Conservation (phyloP, 1,140 invertebrate genomes). For the Heterodera carotae region DNA sequence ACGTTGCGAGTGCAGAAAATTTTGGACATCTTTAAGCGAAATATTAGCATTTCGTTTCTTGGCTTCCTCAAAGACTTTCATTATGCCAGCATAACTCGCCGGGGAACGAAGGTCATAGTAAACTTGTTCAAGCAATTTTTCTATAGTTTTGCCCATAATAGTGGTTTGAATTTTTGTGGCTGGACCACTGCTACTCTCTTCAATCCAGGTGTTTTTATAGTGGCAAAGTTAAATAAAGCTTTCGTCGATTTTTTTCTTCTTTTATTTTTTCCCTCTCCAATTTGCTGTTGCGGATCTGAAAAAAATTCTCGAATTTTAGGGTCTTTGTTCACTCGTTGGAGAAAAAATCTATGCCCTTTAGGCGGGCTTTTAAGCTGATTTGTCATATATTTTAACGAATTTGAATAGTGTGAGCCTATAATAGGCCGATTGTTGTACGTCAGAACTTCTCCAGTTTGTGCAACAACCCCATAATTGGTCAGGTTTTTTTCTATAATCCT, state of each 20-base stretch:
- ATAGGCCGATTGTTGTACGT: neutral
- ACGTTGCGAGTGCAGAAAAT: conserved; percentile 28
- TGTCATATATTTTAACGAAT: conserved; percentile 8
- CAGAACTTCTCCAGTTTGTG: neutral
- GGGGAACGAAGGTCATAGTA: conserved; percentile 36
- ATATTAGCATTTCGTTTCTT: conserved; percentile 29
- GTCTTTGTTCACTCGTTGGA: neutral
- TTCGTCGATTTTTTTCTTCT: neutral
- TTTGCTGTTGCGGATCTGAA: neutral
- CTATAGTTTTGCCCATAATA: conserved; percentile 21
- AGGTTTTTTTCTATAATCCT: neutral
- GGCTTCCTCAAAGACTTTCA: conserved; percentile 25
- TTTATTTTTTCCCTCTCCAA: neutral
- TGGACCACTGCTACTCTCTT: neutral
- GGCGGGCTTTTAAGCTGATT: neutral
- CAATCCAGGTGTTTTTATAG: conserved; percentile 15
- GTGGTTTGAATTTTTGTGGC: neutral
- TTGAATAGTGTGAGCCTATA: neutral
- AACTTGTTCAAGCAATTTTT: conserved; percentile 12
- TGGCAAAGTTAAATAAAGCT: neutral
- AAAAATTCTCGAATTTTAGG: neutral
- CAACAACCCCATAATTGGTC: neutral
- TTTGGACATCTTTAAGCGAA: conserved; percentile 9
- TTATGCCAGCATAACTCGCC: conserved; percentile 19
- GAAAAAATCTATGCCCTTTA: conserved; percentile 1